Conservation (phyloP, 2,113 vertebrate genomes). For the Eptesicus fuscus region DNA sequence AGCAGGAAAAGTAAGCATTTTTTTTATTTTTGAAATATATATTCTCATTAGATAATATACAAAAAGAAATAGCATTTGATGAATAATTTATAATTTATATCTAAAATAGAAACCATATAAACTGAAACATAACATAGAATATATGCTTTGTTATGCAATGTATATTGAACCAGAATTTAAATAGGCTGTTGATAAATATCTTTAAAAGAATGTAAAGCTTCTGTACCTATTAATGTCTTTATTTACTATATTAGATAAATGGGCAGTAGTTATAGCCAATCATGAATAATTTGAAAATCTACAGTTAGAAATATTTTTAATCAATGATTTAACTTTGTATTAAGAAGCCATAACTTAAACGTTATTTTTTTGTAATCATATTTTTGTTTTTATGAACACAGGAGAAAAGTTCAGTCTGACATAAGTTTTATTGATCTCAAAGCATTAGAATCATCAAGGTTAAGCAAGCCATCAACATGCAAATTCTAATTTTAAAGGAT, state of each 20-base stretch:
- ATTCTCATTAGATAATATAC: background rate
- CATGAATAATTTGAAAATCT: background rate
- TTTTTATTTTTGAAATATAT: background rate
- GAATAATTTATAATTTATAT: background rate
- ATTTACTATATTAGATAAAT: background rate
- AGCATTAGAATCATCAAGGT: background rate
- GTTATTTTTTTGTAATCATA: background rate
- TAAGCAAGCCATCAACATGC: background rate
- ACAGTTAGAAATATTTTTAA: background rate
- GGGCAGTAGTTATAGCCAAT: background rate
- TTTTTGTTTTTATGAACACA: background rate
- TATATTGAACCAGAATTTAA: background rate
- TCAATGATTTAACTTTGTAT: background rate
- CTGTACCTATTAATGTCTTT: background rate
- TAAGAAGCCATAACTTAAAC: background rate
- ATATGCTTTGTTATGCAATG: background rate
- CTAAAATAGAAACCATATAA: background rate
- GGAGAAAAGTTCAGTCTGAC: background rate
- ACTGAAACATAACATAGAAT: background rate
- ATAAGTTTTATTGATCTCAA: background rate
- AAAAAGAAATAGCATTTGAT: background rate
- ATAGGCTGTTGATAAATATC: background rate
- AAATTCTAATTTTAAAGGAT: background rate
- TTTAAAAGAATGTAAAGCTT: background rate
- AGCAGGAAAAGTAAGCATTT: slow-evolving; percentile 77